Evolutionary conservation across 2,113 vertebrate genomes (phyloP).

Genomic region (Apodemus sylvaticus): DNA sequence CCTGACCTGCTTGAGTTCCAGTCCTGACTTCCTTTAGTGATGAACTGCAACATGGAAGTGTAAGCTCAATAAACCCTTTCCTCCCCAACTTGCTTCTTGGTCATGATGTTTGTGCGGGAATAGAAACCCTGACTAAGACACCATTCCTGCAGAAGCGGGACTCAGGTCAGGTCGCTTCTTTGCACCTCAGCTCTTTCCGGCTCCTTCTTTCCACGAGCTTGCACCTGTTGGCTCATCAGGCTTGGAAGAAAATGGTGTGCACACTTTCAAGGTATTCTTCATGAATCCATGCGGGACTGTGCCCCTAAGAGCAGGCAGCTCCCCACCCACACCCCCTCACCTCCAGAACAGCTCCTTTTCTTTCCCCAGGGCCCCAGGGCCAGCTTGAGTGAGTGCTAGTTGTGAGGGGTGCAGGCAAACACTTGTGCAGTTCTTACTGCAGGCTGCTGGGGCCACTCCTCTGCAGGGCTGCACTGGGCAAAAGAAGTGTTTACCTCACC

Average conservation of each 20-base stretch:
- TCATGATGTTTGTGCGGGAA: too few relatives aligned
- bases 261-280: background rate
- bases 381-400: background rate
- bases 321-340: background rate
- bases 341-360: background rate
- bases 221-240: background rate
- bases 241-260: background rate
- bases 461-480: background rate
- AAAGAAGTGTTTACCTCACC: background rate
- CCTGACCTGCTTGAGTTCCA: too few relatives aligned
- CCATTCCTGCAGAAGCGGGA: background rate
- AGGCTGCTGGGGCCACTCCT: too few relatives aligned
- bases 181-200: background rate
- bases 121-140: too few relatives aligned
- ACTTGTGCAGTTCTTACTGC: background rate
- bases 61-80: too few relatives aligned
- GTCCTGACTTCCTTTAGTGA: too few relatives aligned
- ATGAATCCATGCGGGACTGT: accelerated
- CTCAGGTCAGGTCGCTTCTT: background rate
- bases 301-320: background rate
- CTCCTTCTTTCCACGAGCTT: background rate
- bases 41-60: too few relatives aligned
- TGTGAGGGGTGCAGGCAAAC: background rate
- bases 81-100: too few relatives aligned
- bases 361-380: background rate